Evolutionary conservation across 2,888 invertebrate genomes (phyloP), one percentile per base, ranked within the genome.

Genomic region (Helobdella robusta): DNA sequence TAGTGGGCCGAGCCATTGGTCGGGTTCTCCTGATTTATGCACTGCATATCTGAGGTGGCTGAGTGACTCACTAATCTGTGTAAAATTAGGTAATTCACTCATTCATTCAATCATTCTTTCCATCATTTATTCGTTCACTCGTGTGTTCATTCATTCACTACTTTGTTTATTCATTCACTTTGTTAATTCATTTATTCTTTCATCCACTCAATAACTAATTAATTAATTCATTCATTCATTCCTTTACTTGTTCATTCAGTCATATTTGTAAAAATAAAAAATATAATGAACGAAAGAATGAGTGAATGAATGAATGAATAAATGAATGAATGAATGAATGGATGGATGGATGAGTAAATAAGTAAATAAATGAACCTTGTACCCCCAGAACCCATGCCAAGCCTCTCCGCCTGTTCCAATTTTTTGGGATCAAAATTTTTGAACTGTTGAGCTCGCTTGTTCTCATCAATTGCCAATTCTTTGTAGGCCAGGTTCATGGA

Each of bases 21-120:
- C 18, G 75, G 75, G 1, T 73, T 69, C 64, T 91, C 88, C 81
- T 94, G 94, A 76, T 90, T 87, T 75, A 97, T 91, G 28, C 84
- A 84, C 76, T 88, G 86, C 92, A 95, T 94, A 79, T 91, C 93
- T 66, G 86, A 86, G 64, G 89, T 77, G 15, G 91, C 91, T 15
- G 92, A 92, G 82, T 91, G 91, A 70, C 80, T 78, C 34, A 81
- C 74, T 32, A 50, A 34, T 34, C 62, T 62, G 62, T 11, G n/a
- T 5, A 30, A 5, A 32, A 5, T 20, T 6, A n/a, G 6, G n/a
- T n/a, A n/a, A n/a, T n/a, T n/a, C n/a, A n/a, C n/a, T n/a, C n/a
- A n/a, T n/a, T n/a, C n/a, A n/a, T n/a, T n/a, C n/a, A n/a, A n/a
- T n/a, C n/a, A n/a, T n/a, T n/a, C n/a, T n/a, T n/a, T n/a, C n/a